phyloP scores from a whole-genome alignment of 2,113 vertebrate species.

The Elephas maximus region DNA sequence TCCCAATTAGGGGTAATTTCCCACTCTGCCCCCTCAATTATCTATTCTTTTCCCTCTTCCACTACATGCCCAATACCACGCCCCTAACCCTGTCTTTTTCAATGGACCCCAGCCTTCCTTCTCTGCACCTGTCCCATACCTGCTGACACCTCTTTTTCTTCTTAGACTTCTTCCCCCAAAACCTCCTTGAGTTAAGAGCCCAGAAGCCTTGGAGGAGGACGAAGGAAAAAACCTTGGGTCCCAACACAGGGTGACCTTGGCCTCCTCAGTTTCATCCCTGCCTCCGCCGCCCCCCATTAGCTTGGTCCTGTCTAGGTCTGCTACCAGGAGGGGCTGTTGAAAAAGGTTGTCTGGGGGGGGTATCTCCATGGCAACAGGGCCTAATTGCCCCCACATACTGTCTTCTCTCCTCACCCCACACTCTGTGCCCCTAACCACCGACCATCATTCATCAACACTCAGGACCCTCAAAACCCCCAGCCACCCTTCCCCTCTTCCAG shows the following conservation, averaged over 20 bases:
- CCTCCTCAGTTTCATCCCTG: neutral
- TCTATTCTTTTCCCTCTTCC: neutral
- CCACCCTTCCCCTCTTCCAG: neutral
- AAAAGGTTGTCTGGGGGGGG: constrained; percentile 66
- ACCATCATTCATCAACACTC: neutral
- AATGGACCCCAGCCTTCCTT: neutral
- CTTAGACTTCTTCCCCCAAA: neutral
- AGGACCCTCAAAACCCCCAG: neutral
- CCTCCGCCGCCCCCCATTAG: neutral
- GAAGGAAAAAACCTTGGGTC: neutral
- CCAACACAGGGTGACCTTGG: constrained; percentile 75
- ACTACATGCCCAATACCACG: neutral
- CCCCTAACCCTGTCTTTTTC: neutral
- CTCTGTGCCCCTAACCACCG: neutral
- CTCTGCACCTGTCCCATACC: neutral
- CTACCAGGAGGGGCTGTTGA: neutral
- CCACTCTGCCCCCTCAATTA: neutral
- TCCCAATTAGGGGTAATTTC: neutral
- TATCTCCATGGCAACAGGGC: constrained; percentile 78
- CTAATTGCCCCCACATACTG: constrained; percentile 63
- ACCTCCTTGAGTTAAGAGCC: neutral
- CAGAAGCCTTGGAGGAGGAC: neutral
- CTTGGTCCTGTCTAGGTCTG: neutral
- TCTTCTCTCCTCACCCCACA: constrained; percentile 64
- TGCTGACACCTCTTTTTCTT: neutral